phyloP scores from a whole-genome alignment of 2,797 vertebrate species.

The Microcaecilia unicolor region DNA sequence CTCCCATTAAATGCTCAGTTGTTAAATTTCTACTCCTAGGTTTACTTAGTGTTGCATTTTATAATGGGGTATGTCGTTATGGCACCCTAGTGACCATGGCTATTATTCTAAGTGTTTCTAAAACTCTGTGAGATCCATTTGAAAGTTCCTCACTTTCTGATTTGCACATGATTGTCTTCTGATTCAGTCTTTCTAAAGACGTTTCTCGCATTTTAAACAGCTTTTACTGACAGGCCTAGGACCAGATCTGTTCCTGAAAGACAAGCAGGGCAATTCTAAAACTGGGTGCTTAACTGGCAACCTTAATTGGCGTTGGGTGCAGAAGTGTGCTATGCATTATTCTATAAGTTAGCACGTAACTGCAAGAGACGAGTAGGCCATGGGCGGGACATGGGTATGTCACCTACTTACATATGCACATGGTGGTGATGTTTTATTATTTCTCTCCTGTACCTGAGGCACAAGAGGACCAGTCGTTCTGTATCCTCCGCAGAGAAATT shows the following conservation, averaged over 20 bases:
- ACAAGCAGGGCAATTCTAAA: too few relatives aligned
- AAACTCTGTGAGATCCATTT: conserved; percentile 51
- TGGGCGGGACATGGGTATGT: too few relatives aligned
- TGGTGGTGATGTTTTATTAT: too few relatives aligned
- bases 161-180: conserved; percentile 28
- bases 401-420: too few relatives aligned
- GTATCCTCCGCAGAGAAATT: too few relatives aligned
- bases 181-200: conserved; percentile 33
- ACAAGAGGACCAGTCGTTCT: too few relatives aligned
- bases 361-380: too few relatives aligned
- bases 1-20: conserved; percentile 74
- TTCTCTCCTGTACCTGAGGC: too few relatives aligned
- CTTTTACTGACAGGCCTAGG: conserved; percentile 36
- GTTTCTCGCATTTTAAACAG: conserved; percentile 21
- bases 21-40: conserved; percentile 67
- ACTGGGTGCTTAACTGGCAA: too few relatives aligned
- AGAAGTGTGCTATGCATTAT: too few relatives aligned
- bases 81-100: conserved; percentile 54
- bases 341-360: too few relatives aligned
- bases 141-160: conserved; percentile 47
- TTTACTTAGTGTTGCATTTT: conserved; percentile 68
- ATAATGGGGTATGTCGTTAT: conserved; percentile 61
- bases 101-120: conserved; percentile 55
- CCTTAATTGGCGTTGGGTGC: too few relatives aligned
- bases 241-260: conserved; percentile 30